These are phyloP conservation scores for Palythoa heliodiscus DNA, from an alignment of 92 coral and sea anemone genomes.

Conservation along the genomic window DNA sequence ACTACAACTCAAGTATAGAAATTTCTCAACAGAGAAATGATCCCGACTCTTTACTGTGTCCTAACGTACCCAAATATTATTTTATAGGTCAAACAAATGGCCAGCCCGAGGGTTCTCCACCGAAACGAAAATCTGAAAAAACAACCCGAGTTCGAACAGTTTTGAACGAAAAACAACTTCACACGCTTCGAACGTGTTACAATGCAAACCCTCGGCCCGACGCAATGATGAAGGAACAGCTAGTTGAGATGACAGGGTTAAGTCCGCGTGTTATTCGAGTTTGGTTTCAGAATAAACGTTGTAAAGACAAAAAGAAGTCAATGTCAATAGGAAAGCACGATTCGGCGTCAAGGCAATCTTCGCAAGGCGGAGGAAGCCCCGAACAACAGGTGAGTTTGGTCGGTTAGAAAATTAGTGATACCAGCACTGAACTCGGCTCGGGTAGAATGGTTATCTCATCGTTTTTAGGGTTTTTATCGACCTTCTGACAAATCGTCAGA, in stretches of 20 bases:
- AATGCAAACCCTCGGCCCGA: constrained; percentile 99
- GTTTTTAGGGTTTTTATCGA: background rate
- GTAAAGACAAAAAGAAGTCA: constrained; percentile 98
- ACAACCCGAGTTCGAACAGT: constrained; percentile 96
- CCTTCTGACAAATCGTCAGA: constrained; percentile 12
- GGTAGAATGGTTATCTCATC: constrained; percentile 11
- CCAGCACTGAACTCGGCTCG: background rate
- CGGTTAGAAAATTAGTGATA: constrained; percentile 6
- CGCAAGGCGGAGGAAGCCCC: constrained; percentile 77
- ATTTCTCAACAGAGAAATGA: constrained; percentile 26
- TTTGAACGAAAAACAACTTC: constrained; percentile 94
- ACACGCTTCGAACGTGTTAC: constrained; percentile 94
- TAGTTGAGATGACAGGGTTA: constrained; percentile 98
- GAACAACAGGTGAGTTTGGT: constrained; percentile 84
- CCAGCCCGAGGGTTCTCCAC: constrained; percentile 65
- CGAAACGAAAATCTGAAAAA: constrained; percentile 73
- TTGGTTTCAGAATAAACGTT: constrained; percentile 99
- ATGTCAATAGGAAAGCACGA: constrained; percentile 78
- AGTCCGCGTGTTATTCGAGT: constrained; percentile 99
- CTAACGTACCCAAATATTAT: constrained; percentile 35
- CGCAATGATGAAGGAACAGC: constrained; percentile 99
- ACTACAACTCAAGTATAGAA: background rate
- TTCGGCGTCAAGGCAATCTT: constrained; percentile 71
- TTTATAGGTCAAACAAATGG: constrained; percentile 79
- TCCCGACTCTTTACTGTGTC: constrained; percentile 23